Evolutionary conservation across 2,113 vertebrate genomes (phyloP), one percentile per base, ranked within the genome.

Genomic region (Atherinomorus stipes): DNA sequence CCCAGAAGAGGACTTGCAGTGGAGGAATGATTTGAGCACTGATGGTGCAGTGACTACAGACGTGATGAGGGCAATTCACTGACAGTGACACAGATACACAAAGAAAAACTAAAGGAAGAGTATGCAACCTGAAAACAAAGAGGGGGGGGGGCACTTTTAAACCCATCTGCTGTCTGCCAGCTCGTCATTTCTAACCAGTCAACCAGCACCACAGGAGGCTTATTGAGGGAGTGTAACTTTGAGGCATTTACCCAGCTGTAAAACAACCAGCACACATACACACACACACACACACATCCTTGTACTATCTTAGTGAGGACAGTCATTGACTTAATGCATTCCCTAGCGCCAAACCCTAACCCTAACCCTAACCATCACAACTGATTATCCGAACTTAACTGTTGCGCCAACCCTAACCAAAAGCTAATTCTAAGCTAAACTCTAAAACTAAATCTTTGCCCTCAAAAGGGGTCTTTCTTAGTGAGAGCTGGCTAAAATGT

Each of bases 151-250:
- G 63, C 50, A 54, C 57, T 81, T 77, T 84, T 72, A 78, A 77
- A 81, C 38, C 71, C 69, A 38, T 85, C 65, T 75, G 69, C 59
- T 77, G 77, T 78, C 63, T 84, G 58, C 64, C 37, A 2, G 53
- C 67, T 54, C 87, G 73, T 83, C 76, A 79, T 85, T 83, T 83
- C 64, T 69, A 83, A 77, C 80, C 78, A 80, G 54, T 67, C 70
- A 78, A 81, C 75, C 75, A 81, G 34, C 59, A 74, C 70, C 64
- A 75, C 42, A 67, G 59, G 64, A 76, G 49, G 38, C 64, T 67
- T 65, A 64, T 8, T 31, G 83, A 78, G 57, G 21, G 79, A 34
- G 42, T 59, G 23, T 72, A 64, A 22, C 26, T 62, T 78, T 77
- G 87, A 71, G 71, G 73, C 65, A 89, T 85, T 74, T 77, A 78